Conservation (phyloP, 1,140 invertebrate genomes). For the Euura saliciscinereae region DNA sequence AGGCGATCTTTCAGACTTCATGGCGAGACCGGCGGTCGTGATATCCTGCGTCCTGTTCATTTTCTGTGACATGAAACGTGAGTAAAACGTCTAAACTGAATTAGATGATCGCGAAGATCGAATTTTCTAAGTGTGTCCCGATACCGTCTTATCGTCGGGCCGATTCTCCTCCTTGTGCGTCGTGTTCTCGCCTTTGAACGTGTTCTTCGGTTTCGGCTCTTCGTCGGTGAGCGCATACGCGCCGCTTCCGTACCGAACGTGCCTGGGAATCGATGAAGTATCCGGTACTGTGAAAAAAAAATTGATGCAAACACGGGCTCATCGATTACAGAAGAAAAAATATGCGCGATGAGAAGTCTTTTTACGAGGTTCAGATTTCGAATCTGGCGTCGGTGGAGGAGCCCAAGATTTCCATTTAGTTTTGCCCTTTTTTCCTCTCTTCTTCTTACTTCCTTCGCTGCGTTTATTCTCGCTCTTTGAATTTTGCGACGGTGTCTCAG, state of each 20-base stretch:
- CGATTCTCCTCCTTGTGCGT: conserved; percentile 1
- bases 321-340: not conserved
- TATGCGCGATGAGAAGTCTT: not conserved
- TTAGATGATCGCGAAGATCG: not conserved
- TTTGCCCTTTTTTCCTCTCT: not conserved
- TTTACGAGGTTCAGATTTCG: not conserved
- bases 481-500: not conserved
- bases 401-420: not conserved
- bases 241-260: not conserved
- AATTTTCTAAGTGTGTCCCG: not conserved
- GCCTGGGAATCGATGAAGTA: not conserved
- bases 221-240: not conserved
- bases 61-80: too few species aligned
- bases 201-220: not conserved
- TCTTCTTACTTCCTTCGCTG: not conserved
- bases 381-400: not conserved
- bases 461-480: not conserved
- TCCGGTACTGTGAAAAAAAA: not conserved
- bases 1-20: too few species aligned
- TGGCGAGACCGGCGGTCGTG: too few species aligned
- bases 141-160: not conserved
- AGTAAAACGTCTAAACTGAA: not conserved
- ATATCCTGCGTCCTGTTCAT: too few species aligned
- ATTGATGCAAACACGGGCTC: not conserved
- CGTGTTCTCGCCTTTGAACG: not conserved